These are phyloP conservation scores for Uria aalge DNA, from an alignment of 2,113 vertebrate species.

Conservation along the genomic window DNA sequence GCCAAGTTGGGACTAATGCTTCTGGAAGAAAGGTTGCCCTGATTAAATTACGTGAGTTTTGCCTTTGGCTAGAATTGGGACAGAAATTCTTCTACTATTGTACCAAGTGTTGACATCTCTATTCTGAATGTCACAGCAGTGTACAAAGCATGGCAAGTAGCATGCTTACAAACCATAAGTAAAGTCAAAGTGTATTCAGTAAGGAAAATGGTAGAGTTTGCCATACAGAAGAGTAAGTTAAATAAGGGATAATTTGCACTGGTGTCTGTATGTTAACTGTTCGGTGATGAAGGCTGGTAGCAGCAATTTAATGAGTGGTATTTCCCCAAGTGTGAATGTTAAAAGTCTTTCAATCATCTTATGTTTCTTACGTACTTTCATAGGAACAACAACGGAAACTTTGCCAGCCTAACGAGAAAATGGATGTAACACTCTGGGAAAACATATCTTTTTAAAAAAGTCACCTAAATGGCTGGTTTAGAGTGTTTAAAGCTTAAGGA, in stretches of 20 bases:
- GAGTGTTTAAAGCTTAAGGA: neutral
- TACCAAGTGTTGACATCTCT: neutral
- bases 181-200: neutral
- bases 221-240: neutral
- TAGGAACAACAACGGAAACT: neutral
- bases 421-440: neutral
- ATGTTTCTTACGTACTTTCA: neutral
- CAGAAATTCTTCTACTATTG: neutral
- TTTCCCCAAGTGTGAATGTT: neutral
- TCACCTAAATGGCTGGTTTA: neutral
- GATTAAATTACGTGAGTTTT: neutral
- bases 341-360: neutral
- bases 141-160: neutral
- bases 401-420: neutral
- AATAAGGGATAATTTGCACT: neutral
- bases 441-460: neutral
- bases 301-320: neutral
- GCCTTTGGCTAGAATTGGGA: neutral
- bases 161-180: neutral
- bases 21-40: neutral
- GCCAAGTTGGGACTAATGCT: neutral
- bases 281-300: rapidly evolving
- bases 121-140: neutral
- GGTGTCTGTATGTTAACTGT: neutral
- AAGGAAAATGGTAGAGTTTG: neutral